Base-by-base conservation (phyloP, 53 echinoderm and acorn worm genomes). In the Arbacia lixula region DNA sequence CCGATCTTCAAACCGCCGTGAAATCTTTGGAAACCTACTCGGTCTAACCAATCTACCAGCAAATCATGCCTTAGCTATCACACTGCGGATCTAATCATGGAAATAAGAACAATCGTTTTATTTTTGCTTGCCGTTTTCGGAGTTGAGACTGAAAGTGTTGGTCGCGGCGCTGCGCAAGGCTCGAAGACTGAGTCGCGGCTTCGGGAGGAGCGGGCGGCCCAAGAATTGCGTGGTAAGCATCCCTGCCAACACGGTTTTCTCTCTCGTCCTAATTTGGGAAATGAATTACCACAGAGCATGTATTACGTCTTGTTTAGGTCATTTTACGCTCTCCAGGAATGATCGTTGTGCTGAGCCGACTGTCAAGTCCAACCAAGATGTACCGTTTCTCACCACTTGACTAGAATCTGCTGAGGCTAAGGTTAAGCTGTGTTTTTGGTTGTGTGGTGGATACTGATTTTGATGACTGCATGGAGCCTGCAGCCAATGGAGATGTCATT, bases 61-160 rank as follows among this genome's bases (percentile, higher is more conserved):
- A 55, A 38, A 37, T 36, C 38, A 66, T 66, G 66, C 36, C 66
- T 66, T 37, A 37, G 6, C 1, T 26, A 6, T 66, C 38, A 5
- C 12, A 36, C 34, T n/a, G 24, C 1, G 21, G 66, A 36, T 35
- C 22, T 66, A 71, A 71, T 43, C 71, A 71, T 71, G 71, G 71
- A 71, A 71, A 43, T 71, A 12, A 71, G 71, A 71, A 71, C 71
- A 26, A 71, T 71, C 27, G 42, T 71, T 46, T 42, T 71, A 71
- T 71, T 71, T 71, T 46, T 71, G 71, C 71, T 71, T 27, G 71
- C 71, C 24, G 28, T 71, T 42, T 46, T 71, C 43, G 71, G 71
- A 46, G 46, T 71, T 5, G 46, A 71, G 46, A 71, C 41, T 43
- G 71, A 43, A 41, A 71, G n/a, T 22, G 71, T 25, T 2, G 24